These are phyloP conservation scores for Rhizoglyphus robini DNA, from an alignment of 1,140 invertebrate species.

Conservation along the genomic window DNA sequence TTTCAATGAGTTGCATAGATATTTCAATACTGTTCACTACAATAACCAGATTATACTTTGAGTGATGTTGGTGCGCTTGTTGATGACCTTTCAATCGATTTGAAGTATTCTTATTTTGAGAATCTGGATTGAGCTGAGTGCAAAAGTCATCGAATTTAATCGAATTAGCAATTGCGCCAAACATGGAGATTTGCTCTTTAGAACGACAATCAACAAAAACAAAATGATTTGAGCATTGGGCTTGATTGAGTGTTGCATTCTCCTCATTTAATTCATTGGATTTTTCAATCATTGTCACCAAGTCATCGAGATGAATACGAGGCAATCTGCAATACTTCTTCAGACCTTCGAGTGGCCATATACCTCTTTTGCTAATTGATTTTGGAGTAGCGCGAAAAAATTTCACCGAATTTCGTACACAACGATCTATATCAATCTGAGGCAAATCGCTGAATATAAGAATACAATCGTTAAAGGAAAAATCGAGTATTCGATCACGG, in stretches of 20 bases:
- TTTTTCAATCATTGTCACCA: not conserved
- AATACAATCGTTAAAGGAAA: constrained; percentile 94
- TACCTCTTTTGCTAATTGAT: constrained; percentile 32
- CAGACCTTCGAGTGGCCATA: constrained; percentile 11
- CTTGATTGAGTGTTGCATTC: not conserved
- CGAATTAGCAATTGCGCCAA: constrained; percentile 1
- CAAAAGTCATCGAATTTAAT: not conserved
- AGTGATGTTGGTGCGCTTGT: not conserved
- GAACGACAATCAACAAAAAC: constrained; percentile 15
- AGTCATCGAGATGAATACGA: constrained; percentile 5
- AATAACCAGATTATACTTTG: constrained; percentile 3
- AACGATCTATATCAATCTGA: constrained; percentile 88
- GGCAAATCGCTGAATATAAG: constrained; percentile 91
- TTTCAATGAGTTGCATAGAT: constrained; percentile 1
- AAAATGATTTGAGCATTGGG: not conserved
- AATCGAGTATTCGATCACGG: constrained; percentile 62
- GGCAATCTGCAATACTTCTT: not conserved
- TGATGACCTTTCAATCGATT: not conserved
- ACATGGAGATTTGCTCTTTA: constrained; percentile 4
- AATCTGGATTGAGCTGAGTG: not conserved
- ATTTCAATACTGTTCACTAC: constrained; percentile 13
- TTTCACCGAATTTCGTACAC: constrained; percentile 71
- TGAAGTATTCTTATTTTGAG: not conserved
- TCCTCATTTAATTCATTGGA: not conserved
- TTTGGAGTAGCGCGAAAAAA: constrained; percentile 73